Conservation (phyloP, 2,113 vertebrate species). For the Antechinus flavipes region DNA sequence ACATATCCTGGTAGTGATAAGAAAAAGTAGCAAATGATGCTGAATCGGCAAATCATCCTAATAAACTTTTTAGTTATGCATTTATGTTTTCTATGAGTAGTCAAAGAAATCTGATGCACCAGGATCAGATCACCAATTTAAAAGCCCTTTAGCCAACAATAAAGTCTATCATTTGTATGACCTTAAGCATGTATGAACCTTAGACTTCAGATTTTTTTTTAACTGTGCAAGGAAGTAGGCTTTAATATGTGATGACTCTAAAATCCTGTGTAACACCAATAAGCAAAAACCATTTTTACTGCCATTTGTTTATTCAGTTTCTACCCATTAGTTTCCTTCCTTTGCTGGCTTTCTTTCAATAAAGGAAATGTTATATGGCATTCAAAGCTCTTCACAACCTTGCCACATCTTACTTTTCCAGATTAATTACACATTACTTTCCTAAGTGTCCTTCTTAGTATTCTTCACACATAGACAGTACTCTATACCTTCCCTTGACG, state of each 20-base stretch:
- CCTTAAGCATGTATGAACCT: not conserved
- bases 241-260: not conserved
- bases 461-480: not conserved
- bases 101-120: not conserved
- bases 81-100: conserved; percentile 20
- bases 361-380: not conserved
- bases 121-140: not conserved
- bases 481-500: not conserved
- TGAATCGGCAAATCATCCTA: conserved; percentile 14
- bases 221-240: not conserved
- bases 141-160: not conserved
- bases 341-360: not conserved
- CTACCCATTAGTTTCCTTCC: not conserved
- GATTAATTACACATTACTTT: not conserved
- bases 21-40: conserved; percentile 28
- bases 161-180: not conserved
- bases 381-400: not conserved
- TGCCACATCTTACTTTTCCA: not conserved
- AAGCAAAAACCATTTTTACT: not conserved
- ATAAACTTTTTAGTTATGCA: not conserved
- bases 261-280: not conserved
- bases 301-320: not conserved
- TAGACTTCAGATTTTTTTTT: not conserved
- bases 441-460: not conserved
- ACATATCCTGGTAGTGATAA: not conserved